These are phyloP conservation scores for Temnothorax curvispinosus DNA, from an alignment of 1,140 invertebrate species.

Conservation along the genomic window DNA sequence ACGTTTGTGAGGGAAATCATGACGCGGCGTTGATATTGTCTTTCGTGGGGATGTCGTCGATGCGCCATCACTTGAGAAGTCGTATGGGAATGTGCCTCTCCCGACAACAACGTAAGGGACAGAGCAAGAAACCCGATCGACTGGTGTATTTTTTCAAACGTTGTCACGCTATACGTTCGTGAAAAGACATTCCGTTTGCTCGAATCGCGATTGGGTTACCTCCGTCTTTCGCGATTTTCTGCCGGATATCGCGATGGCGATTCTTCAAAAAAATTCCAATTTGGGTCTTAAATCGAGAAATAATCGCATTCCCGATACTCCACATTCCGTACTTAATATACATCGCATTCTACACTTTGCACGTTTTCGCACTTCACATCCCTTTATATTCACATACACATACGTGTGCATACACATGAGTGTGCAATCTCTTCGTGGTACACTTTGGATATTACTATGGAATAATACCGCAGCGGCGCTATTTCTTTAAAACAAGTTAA, in stretches of 20 bases:
- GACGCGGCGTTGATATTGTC: slow-evolving; percentile 39
- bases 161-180: slow-evolving; percentile 8
- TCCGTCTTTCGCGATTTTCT: slow-evolving; percentile 10
- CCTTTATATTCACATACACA: not conserved
- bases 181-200: slow-evolving; percentile 32
- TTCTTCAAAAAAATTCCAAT: not conserved
- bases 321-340: not conserved
- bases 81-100: slow-evolving; percentile 57
- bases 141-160: slow-evolving; percentile 61
- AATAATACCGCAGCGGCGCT: not conserved
- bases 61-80: slow-evolving; percentile 40
- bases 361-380: slow-evolving; percentile 4
- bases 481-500: not conserved
- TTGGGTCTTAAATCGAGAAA: not conserved
- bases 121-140: slow-evolving; percentile 70
- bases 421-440: not conserved
- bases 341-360: not conserved
- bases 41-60: slow-evolving; percentile 5
- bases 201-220: slow-evolving; percentile 62
- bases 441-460: not conserved
- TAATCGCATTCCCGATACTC: not conserved
- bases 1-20: slow-evolving; percentile 45
- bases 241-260: not conserved
- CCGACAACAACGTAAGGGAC: not conserved
- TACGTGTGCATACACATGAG: not conserved